Percentiles rank a stretch among this genome's conserved stretches.
These are phyloP conservation scores for Trichonephila clavipes DNA, from an alignment of 1,140 invertebrate species.

Conservation along the genomic window DNA sequence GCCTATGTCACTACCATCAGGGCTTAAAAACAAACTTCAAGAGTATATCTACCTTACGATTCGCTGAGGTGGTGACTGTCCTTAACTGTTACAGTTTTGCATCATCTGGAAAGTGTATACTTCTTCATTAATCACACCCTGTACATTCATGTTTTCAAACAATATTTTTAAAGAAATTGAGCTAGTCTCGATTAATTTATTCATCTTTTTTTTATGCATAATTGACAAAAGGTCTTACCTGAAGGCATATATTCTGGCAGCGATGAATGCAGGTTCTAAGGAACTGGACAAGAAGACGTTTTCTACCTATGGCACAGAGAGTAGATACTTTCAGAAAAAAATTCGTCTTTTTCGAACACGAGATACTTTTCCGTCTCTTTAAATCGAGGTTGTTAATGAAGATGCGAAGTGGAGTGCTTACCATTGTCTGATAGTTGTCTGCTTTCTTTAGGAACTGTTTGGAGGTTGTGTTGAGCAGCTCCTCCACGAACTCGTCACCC, in stretches of 20 bases:
- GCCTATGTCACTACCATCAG: no score
- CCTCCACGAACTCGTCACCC: constrained; percentile 86
- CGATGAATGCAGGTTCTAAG: constrained; percentile 85
- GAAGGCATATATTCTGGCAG: constrained; percentile 86
- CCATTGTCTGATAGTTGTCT: constrained; percentile 84
- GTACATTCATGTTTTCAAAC: no score
- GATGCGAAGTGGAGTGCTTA: constrained; percentile 79
- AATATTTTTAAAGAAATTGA: no score
- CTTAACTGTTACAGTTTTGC: no score
- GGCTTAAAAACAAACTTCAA: no score
- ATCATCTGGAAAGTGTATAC: no score
- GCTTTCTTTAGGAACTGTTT: constrained; percentile 84
- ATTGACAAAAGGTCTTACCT: constrained; percentile 81
- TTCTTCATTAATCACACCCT: no score
- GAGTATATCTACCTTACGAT: no score
- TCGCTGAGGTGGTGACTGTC: no score
- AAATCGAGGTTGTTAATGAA: no score
- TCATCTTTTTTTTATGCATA: constrained; percentile 78
- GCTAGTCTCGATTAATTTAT: no score
- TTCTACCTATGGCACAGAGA: constrained; percentile 81
- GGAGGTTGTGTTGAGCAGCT: constrained; percentile 83
- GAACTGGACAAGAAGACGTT: constrained; percentile 82
- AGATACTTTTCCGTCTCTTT: background rate
- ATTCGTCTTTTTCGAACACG: background rate
- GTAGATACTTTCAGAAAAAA: no score